Base-by-base conservation (phyloP, 2,888 invertebrate species). In the Andrena bicolor region DNA sequence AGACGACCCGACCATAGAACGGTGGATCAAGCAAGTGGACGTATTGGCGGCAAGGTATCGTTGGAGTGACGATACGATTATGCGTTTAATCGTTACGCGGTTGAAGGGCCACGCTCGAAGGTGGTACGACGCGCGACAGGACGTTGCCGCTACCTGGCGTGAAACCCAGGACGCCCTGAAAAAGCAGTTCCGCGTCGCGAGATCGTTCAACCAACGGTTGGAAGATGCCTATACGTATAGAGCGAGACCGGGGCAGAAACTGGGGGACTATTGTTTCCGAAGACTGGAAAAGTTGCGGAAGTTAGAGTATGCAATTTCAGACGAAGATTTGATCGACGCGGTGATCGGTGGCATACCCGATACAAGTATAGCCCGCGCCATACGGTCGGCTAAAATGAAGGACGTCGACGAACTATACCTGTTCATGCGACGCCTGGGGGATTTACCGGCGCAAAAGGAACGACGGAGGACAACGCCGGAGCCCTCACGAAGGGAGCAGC, bases 281-380 rank as follows among this genome's bases (percentile, higher is more conserved):
- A n/a, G n/a, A 0, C 2, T 49, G 0, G 49, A 4, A 6, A 49
- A 49, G 2, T 35, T 35, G 10, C 30, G 56, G 7, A 32, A 35
- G 0, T 7, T 71, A 1, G 32, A 53, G 0, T 6, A 71, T 0
- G 0, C 0, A 0, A 58, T 80, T 6, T 6, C 6, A 0, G 0
- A 30, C 30, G 30, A 30, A 6, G 30, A 30, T 30, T 30, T 6
- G 30, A 30, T 30, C 30, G 30, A 30, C 0, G 30, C 0, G 6
- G 30, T 30, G 30, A 68, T 78, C 16, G 30, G 23, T 7, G 63
- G 58, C 0, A 69, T 74, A 7, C 13, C 49, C 0, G 68, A 69
- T 5, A 56, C 35, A 0, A 20, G 1, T 2, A 32, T 78, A 0
- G 58, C 56, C 3, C n/a, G 58, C 13, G 49, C 60, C 0, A 48